phyloP scores from a whole-genome alignment of 2,113 vertebrate species.

The Phainopepla nitens region DNA sequence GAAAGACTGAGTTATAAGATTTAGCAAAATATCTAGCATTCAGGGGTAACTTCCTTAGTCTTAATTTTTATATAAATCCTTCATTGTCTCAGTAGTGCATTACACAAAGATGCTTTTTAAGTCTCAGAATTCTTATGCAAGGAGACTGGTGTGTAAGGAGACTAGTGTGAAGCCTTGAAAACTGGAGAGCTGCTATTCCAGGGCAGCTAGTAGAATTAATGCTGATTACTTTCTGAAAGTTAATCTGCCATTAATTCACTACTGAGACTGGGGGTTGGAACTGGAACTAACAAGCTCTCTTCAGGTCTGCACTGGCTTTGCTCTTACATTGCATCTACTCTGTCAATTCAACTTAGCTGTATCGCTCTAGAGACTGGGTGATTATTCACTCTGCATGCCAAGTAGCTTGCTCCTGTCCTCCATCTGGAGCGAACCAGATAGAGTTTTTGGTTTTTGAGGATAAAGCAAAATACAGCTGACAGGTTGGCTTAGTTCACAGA shows the following conservation, averaged over 20 bases:
- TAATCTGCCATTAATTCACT: not conserved
- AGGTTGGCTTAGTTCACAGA: not conserved
- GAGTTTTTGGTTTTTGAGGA: not conserved
- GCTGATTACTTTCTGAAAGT: not conserved
- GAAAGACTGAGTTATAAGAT: not conserved
- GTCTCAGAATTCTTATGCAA: not conserved
- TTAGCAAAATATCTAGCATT: not conserved
- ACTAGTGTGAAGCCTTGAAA: not conserved
- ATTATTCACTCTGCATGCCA: not conserved
- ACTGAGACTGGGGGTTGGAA: not conserved
- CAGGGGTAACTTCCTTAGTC: not conserved
- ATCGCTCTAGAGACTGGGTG: not conserved
- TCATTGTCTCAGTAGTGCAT: not conserved
- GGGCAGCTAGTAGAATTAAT: not conserved
- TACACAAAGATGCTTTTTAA: not conserved
- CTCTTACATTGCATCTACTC: not conserved
- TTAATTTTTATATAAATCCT: not conserved
- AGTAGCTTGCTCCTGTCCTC: not conserved
- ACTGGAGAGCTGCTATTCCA: not conserved
- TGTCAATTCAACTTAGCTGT: not conserved
- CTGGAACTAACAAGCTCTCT: not conserved
- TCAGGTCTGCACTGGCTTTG: not conserved
- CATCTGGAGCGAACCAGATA: not conserved
- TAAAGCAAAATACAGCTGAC: not conserved
- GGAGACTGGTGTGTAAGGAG: not conserved